Percentiles rank a stretch among this genome's conserved stretches.
Evolutionary conservation across 2,113 vertebrate genomes (phyloP).

Genomic region (Lophochroa leadbeateri): DNA sequence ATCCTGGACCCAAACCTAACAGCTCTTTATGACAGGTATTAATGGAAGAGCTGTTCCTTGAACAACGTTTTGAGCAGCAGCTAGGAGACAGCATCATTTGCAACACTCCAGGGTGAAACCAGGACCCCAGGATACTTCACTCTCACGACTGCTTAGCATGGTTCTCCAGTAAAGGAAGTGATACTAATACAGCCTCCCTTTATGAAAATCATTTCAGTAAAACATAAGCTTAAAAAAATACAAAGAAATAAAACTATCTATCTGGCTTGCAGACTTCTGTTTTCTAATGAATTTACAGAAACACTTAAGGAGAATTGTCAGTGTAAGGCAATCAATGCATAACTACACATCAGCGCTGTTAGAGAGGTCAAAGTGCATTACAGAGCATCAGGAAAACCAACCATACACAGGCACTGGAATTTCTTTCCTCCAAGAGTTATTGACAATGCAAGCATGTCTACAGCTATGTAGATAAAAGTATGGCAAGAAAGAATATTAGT

Average conservation of each 20-base stretch:
- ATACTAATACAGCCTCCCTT: not conserved
- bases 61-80: not conserved
- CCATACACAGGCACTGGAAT: rapidly evolving
- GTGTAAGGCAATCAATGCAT: not conserved
- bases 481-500: not conserved
- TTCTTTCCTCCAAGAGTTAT: not conserved
- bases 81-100: not conserved
- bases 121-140: not conserved
- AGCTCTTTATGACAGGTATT: not conserved
- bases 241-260: not conserved
- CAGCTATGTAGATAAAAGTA: not conserved
- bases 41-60: not conserved
- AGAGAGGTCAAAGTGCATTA: not conserved
- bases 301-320: not conserved
- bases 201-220: not conserved
- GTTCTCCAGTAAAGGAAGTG: not conserved
- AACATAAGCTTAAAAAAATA: not conserved
- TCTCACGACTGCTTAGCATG: not conserved
- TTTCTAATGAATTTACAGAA: not conserved
- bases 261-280: not conserved
- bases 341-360: not conserved
- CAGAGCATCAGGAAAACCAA: not conserved
- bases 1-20: not conserved
- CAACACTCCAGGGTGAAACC: not conserved
- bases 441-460: not conserved